These are phyloP conservation scores for Acrocephalus arundinaceus DNA, from an alignment of 2,113 vertebrate genomes.

Conservation along the genomic window DNA sequence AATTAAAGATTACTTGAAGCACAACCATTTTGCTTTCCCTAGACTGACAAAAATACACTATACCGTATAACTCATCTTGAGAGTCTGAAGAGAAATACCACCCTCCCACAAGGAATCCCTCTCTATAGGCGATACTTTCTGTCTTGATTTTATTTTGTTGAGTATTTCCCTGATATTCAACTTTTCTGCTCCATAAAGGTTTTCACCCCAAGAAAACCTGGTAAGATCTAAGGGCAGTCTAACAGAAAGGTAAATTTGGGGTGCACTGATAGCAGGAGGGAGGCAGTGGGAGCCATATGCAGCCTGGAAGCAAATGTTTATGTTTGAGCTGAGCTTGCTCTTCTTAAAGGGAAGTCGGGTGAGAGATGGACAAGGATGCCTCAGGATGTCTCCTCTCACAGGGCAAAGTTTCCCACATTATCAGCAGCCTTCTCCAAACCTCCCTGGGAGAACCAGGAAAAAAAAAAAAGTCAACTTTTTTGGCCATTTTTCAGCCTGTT, in stretches of 20 bases:
- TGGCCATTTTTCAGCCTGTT: not conserved
- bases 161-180: not conserved
- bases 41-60: not conserved
- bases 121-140: not conserved
- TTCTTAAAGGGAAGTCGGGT: not conserved
- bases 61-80: not conserved
- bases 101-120: not conserved
- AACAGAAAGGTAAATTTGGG: not conserved
- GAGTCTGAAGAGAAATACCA: not conserved
- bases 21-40: not conserved
- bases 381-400: not conserved
- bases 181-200: not conserved
- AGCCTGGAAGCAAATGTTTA: not conserved
- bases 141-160: not conserved
- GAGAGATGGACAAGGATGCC: not conserved
- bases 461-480: accelerated
- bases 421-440: not conserved
- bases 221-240: not conserved
- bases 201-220: not conserved
- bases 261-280: not conserved
- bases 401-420: not conserved
- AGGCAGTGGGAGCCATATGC: not conserved
- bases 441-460: not conserved
- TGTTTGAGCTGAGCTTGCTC: not conserved
- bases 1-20: not conserved